Evolutionary conservation across 1,140 invertebrate genomes (phyloP), one percentile per base, ranked within the genome.

Genomic region (Pseudomyrmex pallidus): DNA sequence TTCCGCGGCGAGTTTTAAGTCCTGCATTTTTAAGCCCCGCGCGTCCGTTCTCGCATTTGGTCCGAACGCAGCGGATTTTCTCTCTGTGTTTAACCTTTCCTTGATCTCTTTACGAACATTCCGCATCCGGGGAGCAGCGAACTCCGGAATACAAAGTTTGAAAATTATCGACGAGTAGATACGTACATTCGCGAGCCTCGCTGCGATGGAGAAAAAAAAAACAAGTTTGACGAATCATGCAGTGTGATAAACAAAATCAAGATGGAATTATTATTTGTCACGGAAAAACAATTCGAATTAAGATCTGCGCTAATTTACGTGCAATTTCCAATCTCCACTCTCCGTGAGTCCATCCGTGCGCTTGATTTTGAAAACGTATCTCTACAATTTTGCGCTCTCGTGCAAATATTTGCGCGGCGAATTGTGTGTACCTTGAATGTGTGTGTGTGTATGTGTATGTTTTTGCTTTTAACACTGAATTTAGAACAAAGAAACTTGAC

Each of bases 21-120:
- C n/a, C 50, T 72, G 54, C 54, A 80, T 80, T 72, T 80, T 72
- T 80, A 80, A 80, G 54, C 57, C 3, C 54, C 70, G 15, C 70
- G 15, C 54, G 22, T 80, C 20, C 22, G 20, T n/a, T 63, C 44
- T 48, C 2, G 50, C 50, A 9, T 10, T 9, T 13, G 13, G 9
- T 54, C 64, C 10, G 17, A 12, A 44, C 35, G 46, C 44, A 44
- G 63, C 46, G 8, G 52, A 76, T 66, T 25, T 10, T 0, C 35
- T 35, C 35, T 35, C 2, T 7, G 54, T 17, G 54, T 25, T 66
- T 64, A 8, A 56, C 66, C 8, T 44, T 64, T 46, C 22, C 44
- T 44, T n/a, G 66, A 77, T 66, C 25, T 15, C 8, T 46, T 35
- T 44, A n/a, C 74, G n/a, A 44, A 64, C 25, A 74, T 52, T 50